Conservation (phyloP, 2,888 invertebrate genomes). For the Dyspetes luteomarginatus region DNA sequence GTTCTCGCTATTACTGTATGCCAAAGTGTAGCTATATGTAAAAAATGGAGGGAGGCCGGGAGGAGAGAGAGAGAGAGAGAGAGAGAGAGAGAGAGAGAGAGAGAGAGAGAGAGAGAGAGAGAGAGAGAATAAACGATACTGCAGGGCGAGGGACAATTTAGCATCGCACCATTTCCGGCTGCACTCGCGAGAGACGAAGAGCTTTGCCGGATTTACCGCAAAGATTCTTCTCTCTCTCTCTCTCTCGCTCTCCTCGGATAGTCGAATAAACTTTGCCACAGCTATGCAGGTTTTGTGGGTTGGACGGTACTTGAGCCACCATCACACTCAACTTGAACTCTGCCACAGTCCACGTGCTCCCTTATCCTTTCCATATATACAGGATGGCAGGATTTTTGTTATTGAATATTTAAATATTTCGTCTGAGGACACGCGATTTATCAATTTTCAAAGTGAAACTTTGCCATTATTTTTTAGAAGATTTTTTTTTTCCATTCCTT, state of each 20-base stretch:
- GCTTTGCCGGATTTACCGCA: slow-evolving; percentile 35
- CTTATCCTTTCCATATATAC: no score
- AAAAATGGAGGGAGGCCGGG: background rate
- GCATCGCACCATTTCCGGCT: slow-evolving; percentile 36
- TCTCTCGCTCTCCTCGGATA: background rate
- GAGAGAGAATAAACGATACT: slow-evolving; percentile 19
- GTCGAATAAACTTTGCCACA: slow-evolving; percentile 52
- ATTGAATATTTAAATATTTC: no score
- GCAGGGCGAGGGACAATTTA: slow-evolving; percentile 45
- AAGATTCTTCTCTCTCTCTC: slow-evolving; percentile 32
- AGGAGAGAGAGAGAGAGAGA: background rate
- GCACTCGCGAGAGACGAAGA: background rate
- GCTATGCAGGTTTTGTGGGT: slow-evolving; percentile 20
- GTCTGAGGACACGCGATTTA: no score
- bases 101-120: background rate
- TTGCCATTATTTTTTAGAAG: no score
- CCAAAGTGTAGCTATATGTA: background rate
- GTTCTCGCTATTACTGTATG: background rate
- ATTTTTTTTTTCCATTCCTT: no score
- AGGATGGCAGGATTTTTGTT: no score
- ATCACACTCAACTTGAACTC: background rate
- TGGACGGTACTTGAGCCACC: slow-evolving; percentile 31
- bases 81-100: background rate
- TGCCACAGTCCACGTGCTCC: background rate
- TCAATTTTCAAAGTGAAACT: no score